Conservation (phyloP, 2,888 invertebrate species). For the Schrankia costaestrigalis region DNA sequence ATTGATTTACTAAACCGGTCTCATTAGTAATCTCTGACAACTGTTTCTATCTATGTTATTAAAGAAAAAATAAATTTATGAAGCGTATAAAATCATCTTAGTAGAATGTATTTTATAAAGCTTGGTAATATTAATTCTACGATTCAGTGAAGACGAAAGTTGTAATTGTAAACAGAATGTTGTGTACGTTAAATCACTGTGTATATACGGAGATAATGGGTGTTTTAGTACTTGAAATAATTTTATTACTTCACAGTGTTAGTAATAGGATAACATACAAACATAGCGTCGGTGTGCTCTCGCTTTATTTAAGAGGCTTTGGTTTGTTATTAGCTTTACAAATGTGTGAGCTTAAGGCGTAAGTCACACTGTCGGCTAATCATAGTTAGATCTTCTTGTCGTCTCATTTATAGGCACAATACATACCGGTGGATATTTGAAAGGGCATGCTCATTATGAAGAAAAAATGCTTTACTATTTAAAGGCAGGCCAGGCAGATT, state of each 20-base stretch:
- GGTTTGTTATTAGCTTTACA: constrained; percentile 37
- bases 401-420: no score
- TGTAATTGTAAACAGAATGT: constrained; percentile 13
- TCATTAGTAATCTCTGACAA: constrained; percentile 9
- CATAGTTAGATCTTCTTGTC: no score
- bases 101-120: no score
- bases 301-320: constrained; percentile 26
- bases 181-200: constrained; percentile 19
- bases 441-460: no score
- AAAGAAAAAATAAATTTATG: neutral
- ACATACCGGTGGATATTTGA: no score
- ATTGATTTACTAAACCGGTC: constrained; percentile 17
- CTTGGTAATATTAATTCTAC: constrained; percentile 14
- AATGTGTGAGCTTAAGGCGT: constrained; percentile 44
- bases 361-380: no score
- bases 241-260: constrained; percentile 12
- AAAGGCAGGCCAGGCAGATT: no score
- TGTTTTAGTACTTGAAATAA: constrained; percentile 6
- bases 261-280: constrained; percentile 20
- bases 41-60: constrained; percentile 7
- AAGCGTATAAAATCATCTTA: no score
- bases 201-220: constrained; percentile 3
- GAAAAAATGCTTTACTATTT: no score
- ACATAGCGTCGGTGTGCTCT: constrained; percentile 10
- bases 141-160: constrained; percentile 12